These are phyloP conservation scores for Megalurothrips usitatus DNA, from an alignment of 2,888 invertebrate genomes.

Conservation along the genomic window DNA sequence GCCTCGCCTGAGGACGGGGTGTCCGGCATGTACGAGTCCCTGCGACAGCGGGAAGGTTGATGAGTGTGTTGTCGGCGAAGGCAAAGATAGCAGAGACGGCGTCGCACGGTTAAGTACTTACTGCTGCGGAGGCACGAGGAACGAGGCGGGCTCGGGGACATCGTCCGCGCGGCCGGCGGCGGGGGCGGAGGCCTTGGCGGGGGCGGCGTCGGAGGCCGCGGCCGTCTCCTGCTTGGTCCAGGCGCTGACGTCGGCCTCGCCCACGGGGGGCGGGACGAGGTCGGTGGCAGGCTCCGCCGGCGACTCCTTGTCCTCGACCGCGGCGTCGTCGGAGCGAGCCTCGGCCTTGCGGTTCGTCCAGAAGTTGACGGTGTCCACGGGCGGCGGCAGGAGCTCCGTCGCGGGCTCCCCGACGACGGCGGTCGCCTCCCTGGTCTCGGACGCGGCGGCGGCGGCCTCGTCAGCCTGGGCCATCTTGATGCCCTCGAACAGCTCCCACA, in stretches of 20 bases:
- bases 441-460: neutral
- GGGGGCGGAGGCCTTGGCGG: neutral
- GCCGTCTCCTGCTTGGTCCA: neutral
- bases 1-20: neutral
- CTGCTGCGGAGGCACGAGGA: neutral
- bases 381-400: neutral
- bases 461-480: neutral
- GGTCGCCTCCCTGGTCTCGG: neutral
- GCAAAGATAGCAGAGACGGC: neutral
- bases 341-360: neutral
- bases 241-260: neutral
- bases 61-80: neutral
- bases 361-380: neutral
- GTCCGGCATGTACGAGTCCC: conserved; percentile 1
- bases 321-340: neutral
- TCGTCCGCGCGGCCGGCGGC: neutral
- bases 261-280: neutral
- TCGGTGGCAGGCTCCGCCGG: neutral
- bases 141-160: neutral
- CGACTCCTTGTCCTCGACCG: neutral
- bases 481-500: neutral
- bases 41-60: neutral
- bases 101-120: neutral
- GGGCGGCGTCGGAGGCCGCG: neutral
- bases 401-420: neutral